Conservation (phyloP, 2,888 invertebrate genomes). For the Ommatoiulus sabulosus region DNA sequence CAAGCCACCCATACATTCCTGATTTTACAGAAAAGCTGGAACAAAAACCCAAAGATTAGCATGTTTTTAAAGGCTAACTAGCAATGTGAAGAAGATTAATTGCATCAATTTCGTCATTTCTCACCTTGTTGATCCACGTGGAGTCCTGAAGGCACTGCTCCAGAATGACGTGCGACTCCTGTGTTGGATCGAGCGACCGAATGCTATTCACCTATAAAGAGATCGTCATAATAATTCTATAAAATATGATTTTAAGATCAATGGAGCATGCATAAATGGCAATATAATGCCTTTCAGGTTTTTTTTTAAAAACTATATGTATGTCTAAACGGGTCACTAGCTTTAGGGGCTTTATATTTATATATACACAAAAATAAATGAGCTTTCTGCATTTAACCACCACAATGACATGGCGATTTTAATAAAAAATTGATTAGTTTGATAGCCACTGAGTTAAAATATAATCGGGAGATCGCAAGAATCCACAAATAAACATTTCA, state of each 20-base stretch:
- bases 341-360: too few relatives aligned
- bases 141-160: constrained; percentile 63
- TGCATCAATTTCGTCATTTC: neutral
- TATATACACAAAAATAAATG: too few relatives aligned
- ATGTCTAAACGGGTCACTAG: too few relatives aligned
- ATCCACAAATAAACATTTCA: too few relatives aligned
- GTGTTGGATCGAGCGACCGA: constrained; percentile 61
- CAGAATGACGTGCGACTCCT: constrained; percentile 63
- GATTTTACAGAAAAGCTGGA: constrained; percentile 56
- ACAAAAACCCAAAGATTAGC: neutral
- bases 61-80: neutral
- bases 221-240: neutral
- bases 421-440: too few relatives aligned
- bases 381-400: too few relatives aligned
- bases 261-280: neutral
- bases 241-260: too few relatives aligned
- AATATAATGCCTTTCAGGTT: neutral
- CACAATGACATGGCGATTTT: too few relatives aligned
- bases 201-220: constrained; percentile 62
- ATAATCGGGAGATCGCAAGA: too few relatives aligned
- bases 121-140: constrained; percentile 63
- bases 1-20: constrained; percentile 55
- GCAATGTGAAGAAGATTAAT: too few relatives aligned
- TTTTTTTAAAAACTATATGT: too few relatives aligned
- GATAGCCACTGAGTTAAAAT: too few relatives aligned